Evolutionary conservation across 1,140 invertebrate species (phyloP), one percentile per base, ranked within the genome.

Genomic region (Chelonus insularis): DNA sequence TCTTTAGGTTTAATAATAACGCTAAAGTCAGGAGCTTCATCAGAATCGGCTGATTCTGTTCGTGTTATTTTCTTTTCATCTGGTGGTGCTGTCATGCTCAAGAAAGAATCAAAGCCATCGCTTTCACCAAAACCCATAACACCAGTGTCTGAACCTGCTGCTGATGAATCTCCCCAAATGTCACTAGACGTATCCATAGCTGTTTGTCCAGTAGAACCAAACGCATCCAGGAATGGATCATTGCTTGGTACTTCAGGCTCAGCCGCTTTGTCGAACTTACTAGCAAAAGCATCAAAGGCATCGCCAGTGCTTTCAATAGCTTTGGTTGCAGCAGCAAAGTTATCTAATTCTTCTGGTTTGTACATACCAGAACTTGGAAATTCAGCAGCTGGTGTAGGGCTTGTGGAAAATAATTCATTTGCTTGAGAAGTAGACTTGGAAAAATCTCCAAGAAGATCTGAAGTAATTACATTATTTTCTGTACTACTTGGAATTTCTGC

Each of bases 61-160:
- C 87, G 84, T n/a, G 86, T 85, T 1, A 87, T 72, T 25, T 75
- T 80, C 36, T 82, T 70, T 14, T 7, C 41, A 11, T 86, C 85
- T 5, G 84, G 90, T 43, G 90, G 91, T 36, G 89, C 90, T 57
- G 87, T 88, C 84, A 94, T 86, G 9, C 87, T 87, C 37, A 95
- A 77, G 80, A 95, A 95, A 1, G 90, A 85, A 73, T 96, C 94
- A 72, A 93, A 93, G 29, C 85, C 85, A 50, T 91, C 91, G n/a
- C 86, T 83, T 58, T 89, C 83, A 4, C 82, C 86, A 57, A 91
- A 91, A 1, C 89, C 89, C 32, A 79, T 81, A 1, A 77, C 65
- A 11, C 79, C 80, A 1, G 71, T 76, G 9, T 83, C 82, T 4
- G 72, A 73, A 4, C 69, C 66, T 8, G 73, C 70, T 2, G 74